These are phyloP conservation scores for Neoarius graeffei DNA, from an alignment of 2,113 vertebrate species.

Conservation along the genomic window DNA sequence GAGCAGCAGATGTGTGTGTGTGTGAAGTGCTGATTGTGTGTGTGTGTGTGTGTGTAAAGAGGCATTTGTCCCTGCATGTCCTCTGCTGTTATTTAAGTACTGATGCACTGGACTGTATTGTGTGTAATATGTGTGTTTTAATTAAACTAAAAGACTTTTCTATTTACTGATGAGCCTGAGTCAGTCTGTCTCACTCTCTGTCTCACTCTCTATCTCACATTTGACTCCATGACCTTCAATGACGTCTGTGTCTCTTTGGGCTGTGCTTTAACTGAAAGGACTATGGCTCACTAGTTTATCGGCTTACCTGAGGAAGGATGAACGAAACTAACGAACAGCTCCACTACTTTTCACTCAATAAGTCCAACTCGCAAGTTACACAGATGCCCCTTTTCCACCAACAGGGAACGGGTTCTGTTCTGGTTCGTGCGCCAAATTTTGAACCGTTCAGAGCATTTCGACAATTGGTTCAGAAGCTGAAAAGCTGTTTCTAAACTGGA, in stretches of 20 bases:
- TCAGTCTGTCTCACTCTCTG: not conserved
- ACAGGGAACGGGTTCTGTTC: too few relatives aligned
- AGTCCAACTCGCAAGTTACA: not conserved
- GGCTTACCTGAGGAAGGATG: not conserved
- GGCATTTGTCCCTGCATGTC: conserved; percentile 23
- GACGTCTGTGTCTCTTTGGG: not conserved
- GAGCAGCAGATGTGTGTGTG: too few relatives aligned
- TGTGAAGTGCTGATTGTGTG: too few relatives aligned
- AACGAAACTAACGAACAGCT: not conserved
- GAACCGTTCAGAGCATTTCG: too few relatives aligned
- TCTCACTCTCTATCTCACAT: not conserved
- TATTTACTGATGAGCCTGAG: conserved; percentile 40
- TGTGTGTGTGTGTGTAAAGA: not conserved
- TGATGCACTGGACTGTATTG: conserved; percentile 57
- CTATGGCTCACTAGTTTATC: not conserved
- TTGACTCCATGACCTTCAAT: not conserved
- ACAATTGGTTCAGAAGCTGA: too few relatives aligned
- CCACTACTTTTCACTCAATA: not conserved
- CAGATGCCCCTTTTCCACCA: too few relatives aligned
- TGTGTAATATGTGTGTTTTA: conserved; percentile 30
- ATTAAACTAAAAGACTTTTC: conserved; percentile 53
- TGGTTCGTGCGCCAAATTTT: too few relatives aligned
- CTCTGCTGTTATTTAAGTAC: conserved; percentile 55
- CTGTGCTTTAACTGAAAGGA: not conserved
- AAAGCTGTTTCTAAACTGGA: too few relatives aligned